These are phyloP conservation scores for Mesorhabditis belari DNA, from an alignment of 2,888 invertebrate species.

Conservation along the genomic window DNA sequence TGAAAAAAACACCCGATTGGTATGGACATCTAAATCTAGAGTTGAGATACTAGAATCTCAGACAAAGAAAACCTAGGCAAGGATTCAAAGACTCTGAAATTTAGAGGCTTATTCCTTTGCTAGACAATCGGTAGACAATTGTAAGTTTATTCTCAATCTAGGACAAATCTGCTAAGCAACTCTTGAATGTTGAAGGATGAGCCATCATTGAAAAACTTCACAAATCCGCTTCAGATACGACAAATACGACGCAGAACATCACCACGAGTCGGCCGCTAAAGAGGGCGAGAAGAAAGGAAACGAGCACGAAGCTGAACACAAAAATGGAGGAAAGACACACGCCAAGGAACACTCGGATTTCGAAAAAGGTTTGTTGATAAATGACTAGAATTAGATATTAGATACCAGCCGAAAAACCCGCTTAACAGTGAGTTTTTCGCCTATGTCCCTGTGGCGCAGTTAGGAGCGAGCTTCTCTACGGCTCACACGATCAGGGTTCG, in stretches of 20 bases:
- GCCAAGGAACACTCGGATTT: constrained; percentile 27
- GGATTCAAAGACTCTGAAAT: too few species aligned
- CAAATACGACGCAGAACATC: constrained; percentile 18
- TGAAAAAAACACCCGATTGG: too few species aligned
- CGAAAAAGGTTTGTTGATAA: constrained; percentile 20
- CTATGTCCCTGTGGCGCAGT: too few species aligned
- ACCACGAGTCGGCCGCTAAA: constrained; percentile 22
- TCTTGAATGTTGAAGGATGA: background rate
- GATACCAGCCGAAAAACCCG: background rate
- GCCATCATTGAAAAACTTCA: background rate
- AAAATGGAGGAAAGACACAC: constrained; percentile 26
- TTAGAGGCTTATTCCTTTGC: too few species aligned
- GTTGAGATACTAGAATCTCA: too few species aligned
- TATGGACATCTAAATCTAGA: too few species aligned
- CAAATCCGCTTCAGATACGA: constrained; percentile 15
- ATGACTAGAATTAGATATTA: background rate
- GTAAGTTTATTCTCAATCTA: too few species aligned
- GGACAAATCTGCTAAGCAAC: too few species aligned
- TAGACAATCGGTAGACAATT: too few species aligned
- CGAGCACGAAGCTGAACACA: constrained; percentile 23
- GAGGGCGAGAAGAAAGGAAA: constrained; percentile 22
- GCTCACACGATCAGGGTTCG: too few species aligned
- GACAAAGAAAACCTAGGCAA: too few species aligned
- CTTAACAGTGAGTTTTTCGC: background rate
- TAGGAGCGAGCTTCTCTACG: background rate